Base-by-base conservation (phyloP, 2,888 invertebrate species). In the Apotomis capreana region DNA sequence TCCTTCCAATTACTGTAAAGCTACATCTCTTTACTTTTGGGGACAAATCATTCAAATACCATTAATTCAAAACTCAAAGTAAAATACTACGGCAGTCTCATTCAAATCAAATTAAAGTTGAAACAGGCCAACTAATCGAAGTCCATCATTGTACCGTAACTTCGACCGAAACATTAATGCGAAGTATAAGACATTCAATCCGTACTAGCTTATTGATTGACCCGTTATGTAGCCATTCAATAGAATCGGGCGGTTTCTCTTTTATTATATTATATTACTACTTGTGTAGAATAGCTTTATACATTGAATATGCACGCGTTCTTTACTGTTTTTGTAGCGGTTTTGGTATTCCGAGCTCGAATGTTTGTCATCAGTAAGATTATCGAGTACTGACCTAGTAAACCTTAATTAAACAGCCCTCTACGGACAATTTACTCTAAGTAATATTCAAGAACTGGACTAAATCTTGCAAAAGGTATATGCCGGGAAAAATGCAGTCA, bases 91-190 rank as follows among this genome's bases (percentile, higher is more conserved):
- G 26, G 26, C 26, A 26, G 26, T 26, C 26, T 26, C 26, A 26
- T 26, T 26, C 26, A 26, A 26, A 26, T 26, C 26, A 26, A 26
- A 67, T 13, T 15, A 64, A 58, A 57, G 44, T 60, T 26, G n/a
- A 60, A 57, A 65, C 63, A 62, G 61, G 49, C 49, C 57, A 71
- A 71, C 60, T 55, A 68, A 57, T 71, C 37, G 55, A 44, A 62
- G 62, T 71, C 61, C 65, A 70, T 57, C 61, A 40, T 49, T 44
- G 67, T 71, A 71, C 71, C 71, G 70, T 67, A 71, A 60, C 60
- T 44, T 12, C 70, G 15, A 71, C 49, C 64, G 60, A 61, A 57
- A 58, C 62, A 5, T 6, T 54, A 73, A 61, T 51, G 64, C 70
- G 62, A 64, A 57, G 49, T 49, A 55, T 36, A 51, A 67, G 37